Evolutionary conservation across 2,888 invertebrate genomes (phyloP).

Genomic region (Tetramorium bicarinatum): DNA sequence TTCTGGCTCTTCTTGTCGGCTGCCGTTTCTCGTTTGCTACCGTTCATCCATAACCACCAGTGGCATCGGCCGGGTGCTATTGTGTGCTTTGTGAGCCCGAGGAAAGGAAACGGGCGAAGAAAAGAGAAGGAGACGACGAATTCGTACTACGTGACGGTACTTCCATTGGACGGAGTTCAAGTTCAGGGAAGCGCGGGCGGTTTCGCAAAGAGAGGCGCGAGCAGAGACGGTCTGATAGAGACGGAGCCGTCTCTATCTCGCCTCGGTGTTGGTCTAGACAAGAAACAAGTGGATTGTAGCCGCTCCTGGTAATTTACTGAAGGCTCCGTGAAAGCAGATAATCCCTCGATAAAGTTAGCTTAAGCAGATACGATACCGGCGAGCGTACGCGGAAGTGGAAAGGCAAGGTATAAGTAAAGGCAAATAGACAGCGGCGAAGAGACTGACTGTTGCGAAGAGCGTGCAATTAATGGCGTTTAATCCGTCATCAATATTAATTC

Average conservation of each 20-base stretch:
- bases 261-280: constrained; percentile 59
- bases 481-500: constrained; percentile 34
- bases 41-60: constrained; percentile 81
- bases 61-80: constrained; percentile 70
- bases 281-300: constrained; percentile 72
- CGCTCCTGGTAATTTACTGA: constrained; percentile 61
- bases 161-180: constrained; percentile 75
- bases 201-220: constrained; percentile 64
- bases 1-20: constrained; percentile 70
- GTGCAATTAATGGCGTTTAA: constrained; percentile 27
- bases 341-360: constrained; percentile 55
- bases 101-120: constrained; percentile 51
- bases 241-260: constrained; percentile 59
- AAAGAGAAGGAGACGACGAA: constrained; percentile 49
- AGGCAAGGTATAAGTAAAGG: constrained; percentile 33
- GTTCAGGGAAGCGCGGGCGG: constrained; percentile 78
- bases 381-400: constrained; percentile 40
- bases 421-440: constrained; percentile 23
- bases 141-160: constrained; percentile 60
- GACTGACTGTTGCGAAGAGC: background rate
- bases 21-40: constrained; percentile 77
- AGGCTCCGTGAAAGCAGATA: constrained; percentile 50
- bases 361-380: constrained; percentile 47
- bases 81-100: constrained; percentile 66
- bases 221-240: constrained; percentile 59